A percentile compares a stretch with the other conserved stretches of the same genome.
These are phyloP conservation scores for Acleris laterana DNA, from an alignment of 2,888 invertebrate species.

Conservation along the genomic window DNA sequence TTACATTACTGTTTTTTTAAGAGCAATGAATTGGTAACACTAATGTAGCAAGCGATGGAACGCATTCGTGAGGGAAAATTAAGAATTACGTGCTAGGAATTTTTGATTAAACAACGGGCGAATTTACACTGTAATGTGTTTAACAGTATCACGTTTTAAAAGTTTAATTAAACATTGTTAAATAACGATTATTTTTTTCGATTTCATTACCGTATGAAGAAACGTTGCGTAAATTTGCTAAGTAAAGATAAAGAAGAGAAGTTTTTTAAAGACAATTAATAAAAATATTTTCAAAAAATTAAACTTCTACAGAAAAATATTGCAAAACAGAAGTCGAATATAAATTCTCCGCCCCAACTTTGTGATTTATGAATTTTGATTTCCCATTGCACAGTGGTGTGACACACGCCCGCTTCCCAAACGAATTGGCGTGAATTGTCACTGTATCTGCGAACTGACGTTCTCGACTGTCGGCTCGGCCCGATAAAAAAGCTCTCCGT, in stretches of 20 bases:
- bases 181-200: too few relatives aligned
- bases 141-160: too few relatives aligned
- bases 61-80: background rate
- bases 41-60: slow-evolving; percentile 5
- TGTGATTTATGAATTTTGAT: background rate
- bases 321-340: too few relatives aligned
- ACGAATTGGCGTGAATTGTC: slow-evolving; percentile 64
- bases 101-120: slow-evolving; percentile 1
- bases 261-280: too few relatives aligned
- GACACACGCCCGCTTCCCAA: slow-evolving; percentile 42
- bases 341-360: too few relatives aligned
- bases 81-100: slow-evolving; percentile 16
- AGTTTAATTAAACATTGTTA: too few relatives aligned
- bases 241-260: too few relatives aligned
- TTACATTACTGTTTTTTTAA: slow-evolving; percentile 12
- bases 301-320: too few relatives aligned
- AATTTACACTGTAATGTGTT: slow-evolving; percentile 15
- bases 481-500: slow-evolving; percentile 55
- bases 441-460: slow-evolving; percentile 55
- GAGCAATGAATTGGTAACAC: too few relatives aligned
- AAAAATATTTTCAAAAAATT: too few relatives aligned
- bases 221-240: too few relatives aligned
- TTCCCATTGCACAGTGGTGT: slow-evolving; percentile 45
- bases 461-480: slow-evolving; percentile 50
- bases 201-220: too few relatives aligned